Evolutionary conservation across 2,113 vertebrate genomes (phyloP).

Genomic region (Pandion haliaetus): DNA sequence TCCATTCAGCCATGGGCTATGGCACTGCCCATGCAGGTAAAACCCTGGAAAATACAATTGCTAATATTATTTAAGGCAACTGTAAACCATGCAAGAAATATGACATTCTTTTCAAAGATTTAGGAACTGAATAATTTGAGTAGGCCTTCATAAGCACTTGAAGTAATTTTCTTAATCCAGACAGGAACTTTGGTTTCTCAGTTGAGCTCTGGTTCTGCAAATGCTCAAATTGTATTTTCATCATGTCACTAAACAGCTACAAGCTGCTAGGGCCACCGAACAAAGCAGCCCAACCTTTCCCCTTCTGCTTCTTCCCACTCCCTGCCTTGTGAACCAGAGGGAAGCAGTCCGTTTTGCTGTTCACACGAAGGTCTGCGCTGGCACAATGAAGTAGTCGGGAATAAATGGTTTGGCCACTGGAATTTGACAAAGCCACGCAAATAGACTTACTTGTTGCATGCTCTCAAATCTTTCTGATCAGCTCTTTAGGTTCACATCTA

Average conservation of each 20-base stretch:
- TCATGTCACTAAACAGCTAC: neutral
- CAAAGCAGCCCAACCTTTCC: neutral
- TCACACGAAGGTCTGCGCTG: fast-evolving
- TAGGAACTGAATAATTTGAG: neutral
- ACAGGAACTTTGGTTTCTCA: neutral
- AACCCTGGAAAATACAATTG: neutral
- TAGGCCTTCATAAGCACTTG: neutral
- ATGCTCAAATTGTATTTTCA: neutral
- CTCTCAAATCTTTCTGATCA: neutral
- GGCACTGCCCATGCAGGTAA: neutral
- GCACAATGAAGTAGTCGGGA: neutral
- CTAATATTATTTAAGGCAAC: neutral
- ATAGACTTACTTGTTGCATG: neutral
- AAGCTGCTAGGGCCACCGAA: neutral
- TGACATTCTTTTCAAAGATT: neutral
- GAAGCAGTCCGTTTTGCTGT: neutral
- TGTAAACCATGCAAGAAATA: neutral
- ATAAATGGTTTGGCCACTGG: neutral
- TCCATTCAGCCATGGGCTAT: neutral
- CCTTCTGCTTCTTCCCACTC: neutral
- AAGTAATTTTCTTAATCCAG: neutral
- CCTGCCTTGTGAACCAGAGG: neutral
- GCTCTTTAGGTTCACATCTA: neutral
- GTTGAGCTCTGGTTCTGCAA: neutral
- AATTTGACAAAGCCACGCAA: neutral